These are phyloP conservation scores for Plebejus melissa DNA, from an alignment of 2,888 invertebrate species.

Conservation along the genomic window DNA sequence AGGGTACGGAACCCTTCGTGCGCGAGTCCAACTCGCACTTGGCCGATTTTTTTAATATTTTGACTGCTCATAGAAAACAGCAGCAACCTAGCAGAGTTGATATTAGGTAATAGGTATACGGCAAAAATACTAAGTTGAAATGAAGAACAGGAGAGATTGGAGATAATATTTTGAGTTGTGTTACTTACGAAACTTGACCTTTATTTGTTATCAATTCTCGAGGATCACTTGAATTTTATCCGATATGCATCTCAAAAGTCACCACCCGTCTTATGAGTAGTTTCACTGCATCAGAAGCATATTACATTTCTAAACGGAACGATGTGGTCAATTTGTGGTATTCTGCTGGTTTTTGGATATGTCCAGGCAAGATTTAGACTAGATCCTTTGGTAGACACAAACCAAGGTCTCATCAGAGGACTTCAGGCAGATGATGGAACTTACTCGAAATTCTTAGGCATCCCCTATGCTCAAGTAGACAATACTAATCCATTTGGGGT, in stretches of 20 bases:
- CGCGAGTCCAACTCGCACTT: no score
- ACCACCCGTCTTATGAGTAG: background rate
- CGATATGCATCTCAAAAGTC: background rate
- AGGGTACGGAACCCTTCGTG: no score
- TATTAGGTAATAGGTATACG: background rate
- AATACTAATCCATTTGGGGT: conserved; percentile 47
- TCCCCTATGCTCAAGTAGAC: conserved; percentile 46
- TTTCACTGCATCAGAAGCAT: background rate
- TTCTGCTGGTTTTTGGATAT: conserved; percentile 14
- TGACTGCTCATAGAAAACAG: background rate
- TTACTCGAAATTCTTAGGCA: conserved; percentile 47
- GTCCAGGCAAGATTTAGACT: conserved; percentile 22
- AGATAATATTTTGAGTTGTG: background rate
- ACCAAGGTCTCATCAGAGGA: conserved; percentile 43
- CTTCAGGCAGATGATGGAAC: conserved; percentile 42
- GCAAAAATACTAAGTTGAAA: background rate
- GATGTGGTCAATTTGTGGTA: conserved; percentile 14
- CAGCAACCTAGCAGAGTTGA: no score
- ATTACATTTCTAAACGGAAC: background rate
- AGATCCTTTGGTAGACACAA: conserved; percentile 38
- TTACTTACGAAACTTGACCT: background rate
- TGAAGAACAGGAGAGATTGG: background rate
- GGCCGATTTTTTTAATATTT: background rate
- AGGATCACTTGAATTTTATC: conserved; percentile 17
- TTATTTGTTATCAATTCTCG: conserved; percentile 2